Base-by-base conservation (phyloP, 1,140 invertebrate species). In the Drosophila azteca region DNA sequence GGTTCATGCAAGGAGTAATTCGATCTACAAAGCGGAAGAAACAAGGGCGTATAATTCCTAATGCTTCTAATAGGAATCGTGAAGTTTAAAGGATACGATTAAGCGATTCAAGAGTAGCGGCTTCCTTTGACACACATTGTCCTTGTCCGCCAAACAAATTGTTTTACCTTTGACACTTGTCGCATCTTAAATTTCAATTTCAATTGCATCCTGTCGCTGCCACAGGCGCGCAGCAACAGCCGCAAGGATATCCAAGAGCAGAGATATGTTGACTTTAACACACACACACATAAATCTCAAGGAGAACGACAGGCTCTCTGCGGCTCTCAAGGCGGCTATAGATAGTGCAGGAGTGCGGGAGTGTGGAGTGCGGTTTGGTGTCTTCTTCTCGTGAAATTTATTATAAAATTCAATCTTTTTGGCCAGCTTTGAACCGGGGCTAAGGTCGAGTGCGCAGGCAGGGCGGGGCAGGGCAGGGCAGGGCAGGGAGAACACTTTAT, bases 371-470 rank as follows among this genome's bases (percentile, higher is more conserved):
- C 0, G 1, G 24, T 3, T 13, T 39, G 35, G 35, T 13, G 35
- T 39, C 35, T 39, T 39, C 35, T 39, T 39, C 81, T 78, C 45
- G 17, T 53, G 58, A 75, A 88, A 87, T 88, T 88, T 87, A 87
- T 87, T 87, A 78, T 83, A 82, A 88, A 88, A 87, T 79, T 88
- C 83, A 88, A 87, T 88, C 63, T 88, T 83, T 76, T 68, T 69
- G 63, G 45, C 52, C 49, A 71, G 77, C 60, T 63, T 81, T 66
- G 62, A 46, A 13, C 43, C n/a, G n/a, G 29, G 35, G 17, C 17
- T 20, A 20, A 20, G 17, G 17, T 20, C 1, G 17, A 20, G 17
- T 20, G 17, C 17, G 17, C 17, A 0, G 17, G n/a, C n/a, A n/a
- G n/a, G n/a, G n/a, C n/a, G n/a, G n/a, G n/a, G n/a, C n/a, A n/a